Evolutionary conservation across 2,888 invertebrate genomes (phyloP).

Genomic region (Scaptomyza reducta): DNA sequence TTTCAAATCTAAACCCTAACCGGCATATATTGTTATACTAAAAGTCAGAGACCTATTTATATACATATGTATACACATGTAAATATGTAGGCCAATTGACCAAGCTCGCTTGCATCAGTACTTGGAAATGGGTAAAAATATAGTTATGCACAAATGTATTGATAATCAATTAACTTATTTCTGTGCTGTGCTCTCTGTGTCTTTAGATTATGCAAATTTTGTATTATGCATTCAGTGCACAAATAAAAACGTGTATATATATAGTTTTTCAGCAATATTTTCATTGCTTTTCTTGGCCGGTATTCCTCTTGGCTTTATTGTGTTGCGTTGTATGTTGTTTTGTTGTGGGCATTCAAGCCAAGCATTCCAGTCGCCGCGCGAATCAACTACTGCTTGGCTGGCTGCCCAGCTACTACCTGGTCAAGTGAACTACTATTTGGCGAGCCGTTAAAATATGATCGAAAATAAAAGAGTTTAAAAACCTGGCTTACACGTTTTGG

Average conservation of each 20-base stretch:
- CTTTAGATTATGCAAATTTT: conserved; percentile 29
- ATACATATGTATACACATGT: background rate
- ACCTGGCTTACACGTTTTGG: conserved; percentile 43
- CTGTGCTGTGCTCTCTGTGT: background rate
- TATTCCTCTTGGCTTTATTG: conserved; percentile 31
- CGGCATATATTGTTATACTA: background rate
- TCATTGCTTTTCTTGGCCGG: conserved; percentile 52
- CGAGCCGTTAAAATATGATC: conserved; percentile 29
- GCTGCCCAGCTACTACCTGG: conserved; percentile 67
- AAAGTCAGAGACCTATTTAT: background rate
- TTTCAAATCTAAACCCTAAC: background rate
- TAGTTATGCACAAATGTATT: background rate
- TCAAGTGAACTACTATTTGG: conserved; percentile 76
- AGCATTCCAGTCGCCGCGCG: conserved; percentile 65
- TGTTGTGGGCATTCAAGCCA: conserved; percentile 62
- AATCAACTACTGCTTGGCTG: conserved; percentile 52
- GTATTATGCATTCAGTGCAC: conserved; percentile 46
- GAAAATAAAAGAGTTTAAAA: conserved; percentile 29
- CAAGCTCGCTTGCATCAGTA: background rate
- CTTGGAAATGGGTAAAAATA: background rate
- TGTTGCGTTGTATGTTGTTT: conserved; percentile 7
- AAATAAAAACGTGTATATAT: conserved; percentile 19
- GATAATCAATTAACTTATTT: conserved; percentile 1
- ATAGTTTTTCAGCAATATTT: conserved; percentile 29
- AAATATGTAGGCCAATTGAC: background rate